These are phyloP conservation scores for Nothobranchius kuhntae DNA, from an alignment of 2,113 vertebrate species.

Conservation along the genomic window DNA sequence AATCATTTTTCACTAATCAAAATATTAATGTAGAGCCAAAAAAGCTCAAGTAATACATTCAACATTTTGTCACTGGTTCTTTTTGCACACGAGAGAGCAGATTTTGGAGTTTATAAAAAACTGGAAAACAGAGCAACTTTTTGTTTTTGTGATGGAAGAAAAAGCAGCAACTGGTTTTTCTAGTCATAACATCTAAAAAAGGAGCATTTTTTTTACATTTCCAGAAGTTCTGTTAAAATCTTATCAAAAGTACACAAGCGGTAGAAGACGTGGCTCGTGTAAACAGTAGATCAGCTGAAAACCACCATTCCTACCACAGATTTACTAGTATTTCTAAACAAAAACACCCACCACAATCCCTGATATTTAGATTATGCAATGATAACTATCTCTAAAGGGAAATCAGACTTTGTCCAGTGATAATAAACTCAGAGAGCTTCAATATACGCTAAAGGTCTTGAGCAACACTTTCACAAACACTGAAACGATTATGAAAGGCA, in stretches of 20 bases:
- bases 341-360: background rate
- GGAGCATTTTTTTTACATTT: conserved; percentile 19
- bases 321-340: background rate
- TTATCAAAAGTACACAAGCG: conserved; percentile 58
- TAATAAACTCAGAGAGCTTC: background rate
- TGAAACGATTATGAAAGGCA: conserved; percentile 22
- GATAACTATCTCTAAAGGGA: background rate
- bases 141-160: conserved; percentile 32
- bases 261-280: conserved; percentile 62
- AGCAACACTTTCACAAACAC: background rate
- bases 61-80: conserved; percentile 16
- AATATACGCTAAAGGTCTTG: conserved; percentile 12
- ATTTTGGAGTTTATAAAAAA: conserved; percentile 30
- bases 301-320: conserved; percentile 12
- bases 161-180: conserved; percentile 20
- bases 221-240: conserved; percentile 25
- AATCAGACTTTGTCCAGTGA: background rate
- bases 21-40: conserved; percentile 33
- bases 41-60: conserved; percentile 52
- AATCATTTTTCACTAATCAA: conserved; percentile 52
- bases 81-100: conserved; percentile 44
- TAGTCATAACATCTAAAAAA: conserved; percentile 18
- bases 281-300: conserved; percentile 46
- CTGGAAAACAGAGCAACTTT: conserved; percentile 41
- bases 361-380: conserved; percentile 1